Conservation (phyloP, 2,113 vertebrate species). For the Toxostoma redivivum region DNA sequence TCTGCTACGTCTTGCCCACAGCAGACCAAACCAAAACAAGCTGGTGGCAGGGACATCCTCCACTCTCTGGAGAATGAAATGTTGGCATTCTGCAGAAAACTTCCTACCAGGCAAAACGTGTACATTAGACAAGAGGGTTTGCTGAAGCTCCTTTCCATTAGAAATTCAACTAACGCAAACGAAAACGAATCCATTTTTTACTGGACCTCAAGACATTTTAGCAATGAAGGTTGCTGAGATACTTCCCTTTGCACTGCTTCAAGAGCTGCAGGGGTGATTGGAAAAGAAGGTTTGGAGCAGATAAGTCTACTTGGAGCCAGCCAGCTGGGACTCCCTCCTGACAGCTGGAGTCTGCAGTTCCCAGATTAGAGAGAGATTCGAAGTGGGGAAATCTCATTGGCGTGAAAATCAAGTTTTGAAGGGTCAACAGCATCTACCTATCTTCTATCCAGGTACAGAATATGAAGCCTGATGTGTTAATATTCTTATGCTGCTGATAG, state of each 20-base stretch:
- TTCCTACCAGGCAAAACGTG: background rate
- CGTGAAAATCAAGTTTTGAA: background rate
- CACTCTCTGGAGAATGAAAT: background rate
- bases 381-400: background rate
- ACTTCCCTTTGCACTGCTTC: background rate
- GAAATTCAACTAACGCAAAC: background rate
- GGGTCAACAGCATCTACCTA: background rate
- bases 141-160: background rate
- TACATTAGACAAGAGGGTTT: background rate
- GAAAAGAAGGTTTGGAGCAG: background rate
- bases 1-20: background rate
- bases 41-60: background rate
- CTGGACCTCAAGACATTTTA: background rate
- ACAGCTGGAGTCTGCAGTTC: background rate
- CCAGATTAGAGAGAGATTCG: background rate
- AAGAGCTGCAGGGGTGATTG: rapidly evolving
- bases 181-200: background rate
- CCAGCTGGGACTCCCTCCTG: background rate
- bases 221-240: background rate
- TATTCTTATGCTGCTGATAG: background rate
- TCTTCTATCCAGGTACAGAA: background rate
- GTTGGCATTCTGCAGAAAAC: background rate
- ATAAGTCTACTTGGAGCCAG: background rate
- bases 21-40: background rate
- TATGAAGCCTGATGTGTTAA: background rate